These are phyloP conservation scores for Larimichthys crocea DNA, from an alignment of 2,113 vertebrate genomes.

Conservation along the genomic window DNA sequence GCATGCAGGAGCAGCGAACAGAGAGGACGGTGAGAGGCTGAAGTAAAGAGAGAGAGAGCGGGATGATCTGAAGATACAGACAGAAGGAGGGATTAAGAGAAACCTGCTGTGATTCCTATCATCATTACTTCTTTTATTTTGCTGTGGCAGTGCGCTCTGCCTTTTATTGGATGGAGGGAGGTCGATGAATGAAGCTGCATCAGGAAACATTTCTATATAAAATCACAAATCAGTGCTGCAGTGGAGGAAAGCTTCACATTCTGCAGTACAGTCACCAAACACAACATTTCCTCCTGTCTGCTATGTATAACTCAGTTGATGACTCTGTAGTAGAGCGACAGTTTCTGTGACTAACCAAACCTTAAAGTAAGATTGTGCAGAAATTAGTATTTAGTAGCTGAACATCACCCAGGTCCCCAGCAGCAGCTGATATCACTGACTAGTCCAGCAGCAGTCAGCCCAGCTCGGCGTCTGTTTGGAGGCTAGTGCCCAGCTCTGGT, in stretches of 20 bases:
- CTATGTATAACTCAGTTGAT: neutral
- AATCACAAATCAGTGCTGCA: neutral
- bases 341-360: too few species aligned
- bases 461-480: too few species aligned
- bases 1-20: conserved; percentile 20
- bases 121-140: conserved; percentile 2
- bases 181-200: conserved; percentile 1
- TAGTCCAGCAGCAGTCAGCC: too few species aligned
- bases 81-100: conserved; percentile 39
- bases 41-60: neutral
- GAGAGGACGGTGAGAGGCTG: conserved; percentile 16
- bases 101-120: conserved; percentile 32
- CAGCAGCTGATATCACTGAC: too few species aligned
- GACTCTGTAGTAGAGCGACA: too few species aligned
- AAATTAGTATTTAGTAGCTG: too few species aligned
- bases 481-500: too few species aligned
- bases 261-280: neutral
- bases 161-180: neutral
- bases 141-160: neutral
- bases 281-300: neutral
- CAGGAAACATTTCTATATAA: neutral
- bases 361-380: too few species aligned
- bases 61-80: conserved; percentile 41
- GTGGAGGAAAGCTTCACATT: neutral
- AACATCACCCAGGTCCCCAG: too few species aligned